Evolutionary conservation across 2,113 vertebrate species (phyloP).

Genomic region (Grantiella picta): DNA sequence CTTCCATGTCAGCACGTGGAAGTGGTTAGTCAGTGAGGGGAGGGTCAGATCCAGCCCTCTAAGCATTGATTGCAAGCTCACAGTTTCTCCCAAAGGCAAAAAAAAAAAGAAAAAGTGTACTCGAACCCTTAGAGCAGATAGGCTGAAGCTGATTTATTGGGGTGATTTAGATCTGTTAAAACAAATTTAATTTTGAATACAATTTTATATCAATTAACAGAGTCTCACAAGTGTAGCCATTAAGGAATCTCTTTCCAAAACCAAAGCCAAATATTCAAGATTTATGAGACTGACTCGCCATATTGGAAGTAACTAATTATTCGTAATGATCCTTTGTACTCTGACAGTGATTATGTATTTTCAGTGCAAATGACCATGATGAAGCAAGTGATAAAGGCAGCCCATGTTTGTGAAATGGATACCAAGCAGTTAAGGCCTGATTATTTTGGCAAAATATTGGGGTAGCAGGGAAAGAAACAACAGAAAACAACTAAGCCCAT

Average conservation of each 20-base stretch:
- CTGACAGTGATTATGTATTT: constrained; percentile 52
- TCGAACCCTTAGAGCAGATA: not conserved
- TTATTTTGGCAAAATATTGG: not conserved
- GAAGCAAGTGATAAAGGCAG: constrained; percentile 19
- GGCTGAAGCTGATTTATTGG: constrained; percentile 43
- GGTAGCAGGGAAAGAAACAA: not conserved
- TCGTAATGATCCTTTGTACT: constrained; percentile 37
- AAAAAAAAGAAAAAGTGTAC: not conserved
- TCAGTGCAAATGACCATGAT: constrained; percentile 41
- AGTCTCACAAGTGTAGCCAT: constrained; percentile 38
- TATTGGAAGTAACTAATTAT: constrained; percentile 49
- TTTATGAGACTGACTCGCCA: constrained; percentile 26
- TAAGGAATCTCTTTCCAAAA: constrained; percentile 48
- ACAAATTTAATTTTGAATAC: constrained; percentile 60
- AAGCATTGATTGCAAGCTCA: not conserved
- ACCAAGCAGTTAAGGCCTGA: not conserved
- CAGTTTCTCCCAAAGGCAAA: not conserved
- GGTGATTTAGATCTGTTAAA: constrained; percentile 48
- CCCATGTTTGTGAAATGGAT: not conserved
- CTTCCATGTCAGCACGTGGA: not conserved
- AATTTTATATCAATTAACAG: constrained; percentile 57
- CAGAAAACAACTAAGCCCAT: not conserved
- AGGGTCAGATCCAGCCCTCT: not conserved
- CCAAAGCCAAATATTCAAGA: constrained; percentile 53
- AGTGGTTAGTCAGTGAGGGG: not conserved